Evolutionary conservation across 2,888 invertebrate species (phyloP).

Genomic region (Melanargia galathea): DNA sequence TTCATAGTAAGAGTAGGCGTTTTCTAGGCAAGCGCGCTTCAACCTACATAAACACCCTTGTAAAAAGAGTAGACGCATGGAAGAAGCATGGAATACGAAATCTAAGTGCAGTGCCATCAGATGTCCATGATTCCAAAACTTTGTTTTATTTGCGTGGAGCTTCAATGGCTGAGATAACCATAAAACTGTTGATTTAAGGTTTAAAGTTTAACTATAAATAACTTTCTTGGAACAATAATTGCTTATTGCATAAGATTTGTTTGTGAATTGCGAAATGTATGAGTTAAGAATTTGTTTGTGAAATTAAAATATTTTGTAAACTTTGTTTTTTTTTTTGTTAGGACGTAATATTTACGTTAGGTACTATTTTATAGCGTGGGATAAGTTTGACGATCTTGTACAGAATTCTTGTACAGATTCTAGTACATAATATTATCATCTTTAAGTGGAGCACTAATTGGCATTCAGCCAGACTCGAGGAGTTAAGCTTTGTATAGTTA

Average conservation of each 20-base stretch:
- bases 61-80: no score
- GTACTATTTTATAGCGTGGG: no score
- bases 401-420: no score
- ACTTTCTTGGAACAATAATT: constrained; percentile 3
- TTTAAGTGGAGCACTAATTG: no score
- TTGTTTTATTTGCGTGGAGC: constrained; percentile 43
- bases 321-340: background rate
- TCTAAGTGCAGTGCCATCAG: background rate
- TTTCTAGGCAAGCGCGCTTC: no score
- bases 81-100: background rate
- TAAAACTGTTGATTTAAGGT: constrained; percentile 12
- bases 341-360: no score
- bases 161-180: constrained; percentile 1
- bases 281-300: background rate
- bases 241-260: background rate
- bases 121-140: background rate
- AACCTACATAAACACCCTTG: no score
- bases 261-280: background rate
- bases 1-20: no score
- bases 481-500: no score
- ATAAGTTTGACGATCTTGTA: no score
- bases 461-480: no score
- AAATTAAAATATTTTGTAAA: background rate
- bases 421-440: no score
- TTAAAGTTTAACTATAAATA: constrained; percentile 2